These are phyloP conservation scores for Teleopsis dalmanni DNA, from an alignment of 1,140 invertebrate species.

Conservation along the genomic window DNA sequence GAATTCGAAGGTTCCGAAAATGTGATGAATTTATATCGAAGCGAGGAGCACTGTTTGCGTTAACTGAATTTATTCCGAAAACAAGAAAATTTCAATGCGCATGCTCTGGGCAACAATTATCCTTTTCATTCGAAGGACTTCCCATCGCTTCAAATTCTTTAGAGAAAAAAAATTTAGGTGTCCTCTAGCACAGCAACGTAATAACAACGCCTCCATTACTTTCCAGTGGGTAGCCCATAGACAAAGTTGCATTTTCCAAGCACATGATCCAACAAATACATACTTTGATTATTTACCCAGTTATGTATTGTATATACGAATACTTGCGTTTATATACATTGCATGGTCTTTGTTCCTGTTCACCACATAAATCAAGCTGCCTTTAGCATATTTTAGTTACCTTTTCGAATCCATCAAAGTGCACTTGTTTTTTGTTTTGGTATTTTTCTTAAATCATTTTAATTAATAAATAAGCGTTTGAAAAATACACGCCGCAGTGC, in stretches of 20 bases:
- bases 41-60: no score
- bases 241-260: conserved; percentile 13
- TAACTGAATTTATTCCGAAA: no score
- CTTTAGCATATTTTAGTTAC: conserved; percentile 16
- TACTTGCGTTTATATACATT: background rate
- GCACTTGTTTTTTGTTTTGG: conserved; percentile 14
- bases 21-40: no score
- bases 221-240: conserved; percentile 9
- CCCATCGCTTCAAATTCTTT: conserved; percentile 7
- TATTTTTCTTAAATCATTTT: conserved; percentile 20
- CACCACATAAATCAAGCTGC: conserved; percentile 6
- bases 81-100: background rate
- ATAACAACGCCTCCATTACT: conserved; percentile 10
- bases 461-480: conserved; percentile 31
- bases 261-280: background rate
- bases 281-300: no score
- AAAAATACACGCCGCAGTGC: conserved; percentile 11
- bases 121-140: background rate
- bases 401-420: conserved; percentile 37
- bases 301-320: background rate
- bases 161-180: conserved; percentile 10
- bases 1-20: no score
- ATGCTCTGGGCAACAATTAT: background rate
- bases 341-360: background rate
- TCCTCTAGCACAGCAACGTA: background rate